A percentile compares a stretch with the other conserved stretches of the same genome.
Evolutionary conservation across 2,797 vertebrate genomes (phyloP).

Genomic region (Tadarida brasiliensis): DNA sequence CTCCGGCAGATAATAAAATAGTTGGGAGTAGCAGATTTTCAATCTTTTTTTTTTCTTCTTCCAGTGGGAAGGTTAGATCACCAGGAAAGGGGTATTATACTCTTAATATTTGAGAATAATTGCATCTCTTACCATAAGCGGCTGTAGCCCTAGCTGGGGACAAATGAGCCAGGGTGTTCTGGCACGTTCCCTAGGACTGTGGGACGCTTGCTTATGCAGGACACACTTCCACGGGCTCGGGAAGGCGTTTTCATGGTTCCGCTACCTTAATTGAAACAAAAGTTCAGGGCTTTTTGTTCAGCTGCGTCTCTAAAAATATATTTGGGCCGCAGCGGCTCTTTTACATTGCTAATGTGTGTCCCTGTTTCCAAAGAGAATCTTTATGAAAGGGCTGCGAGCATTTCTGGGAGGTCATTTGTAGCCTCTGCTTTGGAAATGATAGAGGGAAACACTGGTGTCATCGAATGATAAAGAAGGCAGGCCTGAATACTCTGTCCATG

Average conservation of each 20-base stretch:
- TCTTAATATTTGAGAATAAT: constrained; percentile 67
- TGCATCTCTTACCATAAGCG: constrained; percentile 40
- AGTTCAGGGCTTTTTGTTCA: constrained; percentile 82
- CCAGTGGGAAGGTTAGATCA: constrained; percentile 68
- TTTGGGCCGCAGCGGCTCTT: constrained; percentile 75
- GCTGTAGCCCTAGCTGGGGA: constrained; percentile 45
- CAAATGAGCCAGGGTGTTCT: constrained; percentile 42
- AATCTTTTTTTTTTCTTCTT: constrained; percentile 71
- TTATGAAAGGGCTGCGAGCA: too few species aligned
- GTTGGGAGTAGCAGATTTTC: constrained; percentile 75
- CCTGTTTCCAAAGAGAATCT: constrained; percentile 75
- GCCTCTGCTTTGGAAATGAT: constrained; percentile 53
- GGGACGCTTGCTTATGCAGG: constrained; percentile 56
- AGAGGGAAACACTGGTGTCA: constrained; percentile 47
- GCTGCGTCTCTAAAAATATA: constrained; percentile 84
- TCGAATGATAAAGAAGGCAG: constrained; percentile 60
- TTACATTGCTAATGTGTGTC: constrained; percentile 82
- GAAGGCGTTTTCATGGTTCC: constrained; percentile 79
- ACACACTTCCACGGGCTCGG: constrained; percentile 71
- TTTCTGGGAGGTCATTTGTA: too few species aligned
- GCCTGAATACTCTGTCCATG: rapidly evolving
- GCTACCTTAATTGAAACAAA: constrained; percentile 71
- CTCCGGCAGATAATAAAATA: constrained; percentile 74
- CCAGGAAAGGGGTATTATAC: constrained; percentile 65
- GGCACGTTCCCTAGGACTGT: constrained; percentile 34